A percentile compares a stretch with the other conserved stretches of the same genome.
Evolutionary conservation across 1,140 invertebrate species (phyloP).

Genomic region (Plectus sambesii): DNA sequence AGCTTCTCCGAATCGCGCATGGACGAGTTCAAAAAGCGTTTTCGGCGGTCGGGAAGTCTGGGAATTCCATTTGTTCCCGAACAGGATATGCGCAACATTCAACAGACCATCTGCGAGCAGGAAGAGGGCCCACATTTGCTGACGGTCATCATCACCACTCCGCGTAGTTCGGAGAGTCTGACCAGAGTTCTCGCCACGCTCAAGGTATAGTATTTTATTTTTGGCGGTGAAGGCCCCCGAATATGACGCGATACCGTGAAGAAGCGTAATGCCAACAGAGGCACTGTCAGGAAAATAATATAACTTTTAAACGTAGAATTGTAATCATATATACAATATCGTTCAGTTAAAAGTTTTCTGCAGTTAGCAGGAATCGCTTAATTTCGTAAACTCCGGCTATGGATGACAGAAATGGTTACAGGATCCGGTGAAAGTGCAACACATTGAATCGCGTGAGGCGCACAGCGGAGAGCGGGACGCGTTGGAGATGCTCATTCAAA

Average conservation of each 20-base stretch:
- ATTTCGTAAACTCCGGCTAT: not conserved
- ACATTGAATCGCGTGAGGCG: conserved; percentile 42
- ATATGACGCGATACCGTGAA: not conserved
- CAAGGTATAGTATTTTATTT: conserved; percentile 21
- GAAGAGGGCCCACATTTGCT: conserved; percentile 24
- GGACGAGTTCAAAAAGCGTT: conserved; percentile 42
- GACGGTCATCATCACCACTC: conserved; percentile 33
- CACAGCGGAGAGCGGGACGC: conserved; percentile 25
- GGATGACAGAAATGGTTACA: conserved; percentile 14
- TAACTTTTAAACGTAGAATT: conserved; percentile 2
- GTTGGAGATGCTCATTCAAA: conserved; percentile 38
- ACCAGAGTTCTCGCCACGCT: conserved; percentile 27
- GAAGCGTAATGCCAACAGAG: conserved; percentile 3
- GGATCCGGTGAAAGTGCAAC: conserved; percentile 29
- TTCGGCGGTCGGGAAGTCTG: conserved; percentile 40
- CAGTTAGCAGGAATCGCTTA: no score
- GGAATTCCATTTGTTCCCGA: conserved; percentile 43
- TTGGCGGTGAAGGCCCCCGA: not conserved
- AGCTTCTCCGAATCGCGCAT: no score
- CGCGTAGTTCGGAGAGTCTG: conserved; percentile 22
- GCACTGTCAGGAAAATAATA: conserved; percentile 10
- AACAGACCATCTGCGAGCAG: conserved; percentile 33
- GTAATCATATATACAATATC: no score
- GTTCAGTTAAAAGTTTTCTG: no score
- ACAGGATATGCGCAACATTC: conserved; percentile 33